Base-by-base conservation (phyloP, 2,888 invertebrate species). In the Oligia latruncula region DNA sequence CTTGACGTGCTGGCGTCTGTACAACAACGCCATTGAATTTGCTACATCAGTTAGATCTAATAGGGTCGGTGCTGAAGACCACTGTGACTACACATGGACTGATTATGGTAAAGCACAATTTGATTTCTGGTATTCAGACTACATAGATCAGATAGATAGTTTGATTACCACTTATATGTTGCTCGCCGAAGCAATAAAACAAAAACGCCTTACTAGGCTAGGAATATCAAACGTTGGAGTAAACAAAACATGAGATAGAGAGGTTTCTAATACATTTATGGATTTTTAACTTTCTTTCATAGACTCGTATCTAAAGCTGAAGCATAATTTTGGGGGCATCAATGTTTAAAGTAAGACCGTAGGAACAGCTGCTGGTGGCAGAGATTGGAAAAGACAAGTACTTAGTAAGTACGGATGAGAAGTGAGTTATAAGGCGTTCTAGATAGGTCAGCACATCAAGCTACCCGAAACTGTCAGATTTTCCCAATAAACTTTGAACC, bases 121-220 rank as follows among this genome's bases (percentile, higher is more conserved):
- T 0, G 3, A 78, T 80, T 49, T 72, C 64, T 75, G 6, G 66
- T 64, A 60, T 83, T 77, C 35, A 52, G 17, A n/a, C 29, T 74
- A 40, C 70, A 35, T 58, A 52, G 15, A 3, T 2, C 35, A 2
- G 2, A 5, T 1, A n/a, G n/a, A 49, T 49, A 35, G 23, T 64
- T 65, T 49, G 58, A 49, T 73, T 65, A 65, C 40, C 40, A 49
- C 29, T 4, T 49, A 66, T 40, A 60, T 58, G n/a, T 29, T 8
- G n/a, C 6, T 46, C 8, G 15, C 43, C 23, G 29, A 40, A 40
- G 13, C 49, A 49, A 40, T 79, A 65, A 64, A 58, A 55, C 49
- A 46, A 58, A 40, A 73, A 58, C 65, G 29, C 11, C 1, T 8
- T 6, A 23, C 23, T 15, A 29, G 8, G 13, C 29, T 43, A 52